Base-by-base conservation (phyloP, 2,797 vertebrate species). In the Poecile montanus region DNA sequence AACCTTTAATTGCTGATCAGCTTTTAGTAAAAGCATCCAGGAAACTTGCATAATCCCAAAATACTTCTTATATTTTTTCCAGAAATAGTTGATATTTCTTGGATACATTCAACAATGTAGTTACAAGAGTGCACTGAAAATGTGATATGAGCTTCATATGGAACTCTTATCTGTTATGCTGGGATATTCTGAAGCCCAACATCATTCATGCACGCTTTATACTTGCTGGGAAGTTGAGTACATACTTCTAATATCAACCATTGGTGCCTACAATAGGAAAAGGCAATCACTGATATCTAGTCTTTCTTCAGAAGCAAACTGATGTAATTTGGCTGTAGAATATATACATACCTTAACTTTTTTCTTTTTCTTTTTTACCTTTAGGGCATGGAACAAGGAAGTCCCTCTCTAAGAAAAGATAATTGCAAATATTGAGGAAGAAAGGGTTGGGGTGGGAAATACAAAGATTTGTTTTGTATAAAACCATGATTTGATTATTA, bases 371-470 rank as follows among this genome's bases (percentile, higher is more conserved):
- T 67, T 34, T 68, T 54, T 62, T 13, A 34, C 26, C 4, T 95
- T 61, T 67, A 97, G 97, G 95, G 17, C 47, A 3, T 76, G 91
- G 89, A 93, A 60, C 85, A 85, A 97, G 87, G 9, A 97, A 82
- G 74, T 88, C 54, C n/a, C 62, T 95, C 62, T 94, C 44, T 58
- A 97, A 88, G 84, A 97, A 94, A 95, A 97, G 84, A 97, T 97
- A 95, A 96, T 36, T 67, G 48, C 51, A 74, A 89, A 78, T 84
- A 80, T 20, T 91, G 79, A 54, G 85, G 56, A 58, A 89, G 42
- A 66, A 47, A 7, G 10, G 29, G 4, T 2, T 9, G 13, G 23
- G 14, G 38, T 40, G 7, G 27, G 19, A 29, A 32, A 77, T 54
- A n/a, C 9, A 20, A 65, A 44, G 56, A 21, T 60, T 61, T 60